phyloP scores from a whole-genome alignment of 2,797 vertebrate genomes.

The Pempheris klunzingeri region DNA sequence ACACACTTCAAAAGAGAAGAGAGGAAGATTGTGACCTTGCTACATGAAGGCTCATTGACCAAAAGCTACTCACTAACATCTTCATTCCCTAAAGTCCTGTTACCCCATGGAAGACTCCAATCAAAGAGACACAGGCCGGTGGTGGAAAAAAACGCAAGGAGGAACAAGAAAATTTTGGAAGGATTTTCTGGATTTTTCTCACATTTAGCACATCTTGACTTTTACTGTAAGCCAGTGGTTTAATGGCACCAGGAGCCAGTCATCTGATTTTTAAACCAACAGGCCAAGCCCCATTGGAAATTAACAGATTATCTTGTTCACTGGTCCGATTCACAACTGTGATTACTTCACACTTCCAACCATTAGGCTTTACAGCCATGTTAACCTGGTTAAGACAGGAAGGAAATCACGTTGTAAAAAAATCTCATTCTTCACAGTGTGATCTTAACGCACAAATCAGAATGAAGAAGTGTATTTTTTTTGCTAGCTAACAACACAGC shows the following conservation, averaged over 20 bases:
- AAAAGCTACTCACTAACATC: slow-evolving; percentile 76
- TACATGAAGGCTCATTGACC: slow-evolving; percentile 81
- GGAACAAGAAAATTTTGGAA: slow-evolving; percentile 6
- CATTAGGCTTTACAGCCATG: slow-evolving; percentile 78
- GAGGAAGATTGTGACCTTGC: slow-evolving; percentile 78
- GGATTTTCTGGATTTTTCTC: slow-evolving; percentile 33
- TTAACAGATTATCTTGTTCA: slow-evolving; percentile 84
- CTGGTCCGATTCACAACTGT: slow-evolving; percentile 80
- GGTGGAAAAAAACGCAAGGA: neutral
- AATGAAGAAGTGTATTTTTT: neutral
- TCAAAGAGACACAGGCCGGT: slow-evolving; percentile 39
- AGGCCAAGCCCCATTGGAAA: slow-evolving; percentile 73
- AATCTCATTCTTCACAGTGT: slow-evolving; percentile 64
- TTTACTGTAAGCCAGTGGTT: slow-evolving; percentile 55
- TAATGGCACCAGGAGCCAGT: slow-evolving; percentile 53
- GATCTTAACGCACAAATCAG: slow-evolving; percentile 44
- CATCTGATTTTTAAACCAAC: slow-evolving; percentile 78
- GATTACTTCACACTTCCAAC: slow-evolving; percentile 81
- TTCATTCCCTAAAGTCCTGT: slow-evolving; percentile 69
- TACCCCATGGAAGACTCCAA: slow-evolving; percentile 66
- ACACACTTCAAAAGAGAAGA: slow-evolving; percentile 82
- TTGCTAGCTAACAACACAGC: neutral
- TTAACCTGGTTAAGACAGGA: slow-evolving; percentile 71
- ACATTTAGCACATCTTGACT: slow-evolving; percentile 52
- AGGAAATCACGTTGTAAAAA: slow-evolving; percentile 58